Evolutionary conservation across 1,140 invertebrate genomes (phyloP), one percentile per base, ranked within the genome.

Genomic region (Anagrus nilaparvatae): DNA sequence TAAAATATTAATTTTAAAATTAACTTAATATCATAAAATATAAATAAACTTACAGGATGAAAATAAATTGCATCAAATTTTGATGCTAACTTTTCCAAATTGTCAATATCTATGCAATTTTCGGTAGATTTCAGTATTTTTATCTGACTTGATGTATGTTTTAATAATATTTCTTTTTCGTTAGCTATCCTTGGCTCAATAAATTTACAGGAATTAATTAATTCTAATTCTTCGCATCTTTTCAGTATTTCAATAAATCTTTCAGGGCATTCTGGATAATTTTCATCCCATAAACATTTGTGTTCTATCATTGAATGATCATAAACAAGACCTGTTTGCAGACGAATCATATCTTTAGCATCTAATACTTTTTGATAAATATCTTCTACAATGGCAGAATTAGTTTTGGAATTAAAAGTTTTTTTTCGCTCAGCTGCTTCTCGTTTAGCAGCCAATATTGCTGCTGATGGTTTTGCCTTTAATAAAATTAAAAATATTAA

Each of bases 41-140:
- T 17, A 43, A 14, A 23, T 29, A 25, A 35, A 56, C 74, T 69
- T 71, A 90, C 86, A 44, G 84, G 78, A 72, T 93, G 83, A 63
- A 93, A 75, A 61, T 84, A 96, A 53, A 95, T 65, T 10, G 84
- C 77, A 61, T 96, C 90, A 62, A 82, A 95, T 55, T 78, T 76
- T 0, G 83, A 78, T 5, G 86, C 79, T 0, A 85, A 39, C 29
- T 76, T 66, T 64, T 89, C 86, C 44, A 89, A 65, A 46, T 76
- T 68, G 10, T 73, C 69, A 20, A 63, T 35, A 56, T 84, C 69
- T 12, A 61, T 60, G 43, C 69, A 70, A 18, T 68, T 60, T 50
- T 80, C 65, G 1, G 82, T 84, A 6, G 61, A 65, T 60, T 81
- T 71, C 4, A 92, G 60, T 47, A 78, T 61, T 7, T 84, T 73